phyloP scores from a whole-genome alignment of 1,140 invertebrate species.

The Drosophila sp. region DNA sequence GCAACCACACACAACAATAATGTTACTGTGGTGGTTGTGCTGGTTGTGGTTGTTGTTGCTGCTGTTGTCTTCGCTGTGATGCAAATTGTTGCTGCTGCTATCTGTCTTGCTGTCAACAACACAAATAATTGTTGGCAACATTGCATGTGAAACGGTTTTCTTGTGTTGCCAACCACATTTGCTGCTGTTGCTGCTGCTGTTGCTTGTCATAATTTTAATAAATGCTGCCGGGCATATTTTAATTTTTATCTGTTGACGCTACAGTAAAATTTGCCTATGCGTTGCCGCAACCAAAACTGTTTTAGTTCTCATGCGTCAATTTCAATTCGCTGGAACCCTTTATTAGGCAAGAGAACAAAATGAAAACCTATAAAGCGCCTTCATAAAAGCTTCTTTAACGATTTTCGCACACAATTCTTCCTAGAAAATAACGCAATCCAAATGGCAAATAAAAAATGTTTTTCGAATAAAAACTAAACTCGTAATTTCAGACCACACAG shows the following conservation, averaged over 20 bases:
- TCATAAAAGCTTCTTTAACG: slow-evolving; percentile 53
- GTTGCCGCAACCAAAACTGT: slow-evolving; percentile 2
- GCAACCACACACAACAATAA: slow-evolving; percentile 25
- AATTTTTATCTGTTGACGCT: slow-evolving; percentile 27
- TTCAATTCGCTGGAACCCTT: slow-evolving; percentile 52
- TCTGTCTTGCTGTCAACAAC: slow-evolving; percentile 76
- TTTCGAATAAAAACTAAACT: slow-evolving; percentile 43
- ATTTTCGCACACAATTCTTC: slow-evolving; percentile 64
- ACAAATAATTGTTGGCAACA: slow-evolving; percentile 76
- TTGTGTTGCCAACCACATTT: slow-evolving; percentile 54
- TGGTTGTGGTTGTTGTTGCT: neutral
- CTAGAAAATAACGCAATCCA: slow-evolving; percentile 56
- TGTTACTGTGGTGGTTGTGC: slow-evolving; percentile 4
- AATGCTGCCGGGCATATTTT: slow-evolving; percentile 33
- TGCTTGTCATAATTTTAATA: slow-evolving; percentile 20
- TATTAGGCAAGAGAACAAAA: slow-evolving; percentile 2
- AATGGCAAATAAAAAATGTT: slow-evolving; percentile 42
- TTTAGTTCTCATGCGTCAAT: slow-evolving; percentile 34
- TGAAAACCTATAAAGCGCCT: slow-evolving; percentile 32
- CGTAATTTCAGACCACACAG: slow-evolving; percentile 68
- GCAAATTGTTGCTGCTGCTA: slow-evolving; percentile 61
- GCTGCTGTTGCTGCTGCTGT: slow-evolving; percentile 8
- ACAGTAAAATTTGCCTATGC: slow-evolving; percentile 37
- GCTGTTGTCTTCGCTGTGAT: slow-evolving; percentile 32
- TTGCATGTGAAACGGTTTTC: slow-evolving; percentile 58